Conservation (phyloP, 2,113 vertebrate genomes). For the Pedetes capensis region DNA sequence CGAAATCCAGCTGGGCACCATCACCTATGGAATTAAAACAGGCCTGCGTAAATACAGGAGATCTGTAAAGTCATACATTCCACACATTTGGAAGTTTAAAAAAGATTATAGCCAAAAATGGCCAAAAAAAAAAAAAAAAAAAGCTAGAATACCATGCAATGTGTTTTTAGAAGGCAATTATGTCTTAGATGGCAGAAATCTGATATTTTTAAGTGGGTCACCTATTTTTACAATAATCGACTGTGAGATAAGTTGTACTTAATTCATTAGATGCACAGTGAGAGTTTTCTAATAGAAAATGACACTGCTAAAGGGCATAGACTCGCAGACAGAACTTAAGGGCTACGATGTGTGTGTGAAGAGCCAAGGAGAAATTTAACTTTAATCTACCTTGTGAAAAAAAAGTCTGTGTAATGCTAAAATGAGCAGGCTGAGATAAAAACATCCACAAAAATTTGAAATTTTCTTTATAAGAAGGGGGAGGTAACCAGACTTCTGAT, state of each 20-base stretch:
- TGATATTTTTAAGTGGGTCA: not conserved
- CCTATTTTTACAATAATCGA: not conserved
- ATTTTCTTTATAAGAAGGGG: not conserved
- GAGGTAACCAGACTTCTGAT: not conserved
- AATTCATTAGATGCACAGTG: not conserved
- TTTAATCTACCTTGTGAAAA: not conserved
- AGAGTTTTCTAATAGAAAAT: not conserved
- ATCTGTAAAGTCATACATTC: not conserved
- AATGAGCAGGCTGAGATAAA: not conserved
- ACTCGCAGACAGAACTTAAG: not conserved
- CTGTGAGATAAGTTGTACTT: not conserved
- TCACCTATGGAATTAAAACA: constrained; percentile 81
- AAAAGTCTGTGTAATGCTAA: not conserved
- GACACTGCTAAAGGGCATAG: not conserved
- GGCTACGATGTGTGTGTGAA: accelerated
- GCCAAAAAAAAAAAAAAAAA: no score
- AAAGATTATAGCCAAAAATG: not conserved
- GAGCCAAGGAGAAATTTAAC: not conserved
- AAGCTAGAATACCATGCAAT: not conserved
- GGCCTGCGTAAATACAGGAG: not conserved
- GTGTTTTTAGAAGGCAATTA: not conserved
- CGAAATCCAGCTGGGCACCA: constrained; percentile 89
- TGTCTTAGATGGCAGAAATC: not conserved
- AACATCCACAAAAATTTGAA: not conserved
- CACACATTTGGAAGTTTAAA: not conserved